phyloP scores from a whole-genome alignment of 2,797 vertebrate species.

The Poeciliopsis gracilis region DNA sequence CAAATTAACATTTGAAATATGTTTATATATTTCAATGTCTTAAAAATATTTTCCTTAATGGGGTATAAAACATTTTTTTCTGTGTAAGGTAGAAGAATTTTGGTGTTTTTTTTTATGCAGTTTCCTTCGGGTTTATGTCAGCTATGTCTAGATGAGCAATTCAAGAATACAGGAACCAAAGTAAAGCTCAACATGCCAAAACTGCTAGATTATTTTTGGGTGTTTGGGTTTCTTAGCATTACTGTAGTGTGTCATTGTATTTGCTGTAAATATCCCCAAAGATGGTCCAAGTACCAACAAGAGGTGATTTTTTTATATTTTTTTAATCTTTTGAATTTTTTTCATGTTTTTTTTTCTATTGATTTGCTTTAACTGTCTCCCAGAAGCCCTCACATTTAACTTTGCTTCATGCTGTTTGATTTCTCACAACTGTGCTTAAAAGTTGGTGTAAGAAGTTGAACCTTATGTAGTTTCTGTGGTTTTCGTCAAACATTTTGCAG shows the following conservation, averaged over 20 bases:
- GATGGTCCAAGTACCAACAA: neutral
- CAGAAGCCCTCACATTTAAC: neutral
- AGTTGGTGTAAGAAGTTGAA: neutral
- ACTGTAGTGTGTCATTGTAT: neutral
- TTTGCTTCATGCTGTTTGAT: neutral
- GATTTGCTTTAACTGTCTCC: neutral
- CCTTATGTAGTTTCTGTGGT: neutral
- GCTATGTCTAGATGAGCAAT: neutral
- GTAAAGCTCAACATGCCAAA: too few species aligned
- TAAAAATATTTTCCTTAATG: neutral
- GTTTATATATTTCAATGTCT: neutral
- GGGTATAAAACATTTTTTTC: neutral
- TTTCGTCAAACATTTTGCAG: neutral
- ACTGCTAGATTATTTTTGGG: neutral
- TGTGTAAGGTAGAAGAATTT: neutral
- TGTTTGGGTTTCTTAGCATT: neutral
- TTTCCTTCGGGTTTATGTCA: neutral
- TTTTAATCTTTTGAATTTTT: neutral
- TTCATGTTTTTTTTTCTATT: neutral
- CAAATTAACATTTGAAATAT: neutral
- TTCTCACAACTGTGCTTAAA: neutral
- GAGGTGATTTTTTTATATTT: neutral
- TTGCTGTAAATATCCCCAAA: neutral
- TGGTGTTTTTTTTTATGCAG: neutral
- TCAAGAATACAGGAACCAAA: neutral